Evolutionary conservation across 2,113 vertebrate species (phyloP).

Genomic region (Semicossyphus pulcher): DNA sequence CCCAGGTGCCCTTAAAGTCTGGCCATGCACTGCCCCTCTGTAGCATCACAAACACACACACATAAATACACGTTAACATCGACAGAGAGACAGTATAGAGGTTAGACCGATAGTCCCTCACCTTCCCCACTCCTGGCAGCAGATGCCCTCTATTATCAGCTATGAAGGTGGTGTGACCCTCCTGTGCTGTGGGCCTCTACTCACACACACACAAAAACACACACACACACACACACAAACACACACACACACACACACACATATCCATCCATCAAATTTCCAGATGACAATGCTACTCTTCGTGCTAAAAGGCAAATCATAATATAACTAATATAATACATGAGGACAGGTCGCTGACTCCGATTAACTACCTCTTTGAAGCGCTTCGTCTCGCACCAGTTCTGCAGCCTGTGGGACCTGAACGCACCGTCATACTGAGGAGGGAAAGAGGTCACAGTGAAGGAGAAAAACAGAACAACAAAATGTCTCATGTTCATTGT

Average conservation of each 20-base stretch:
- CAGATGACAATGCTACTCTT: slow-evolving; percentile 1
- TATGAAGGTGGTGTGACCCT: slow-evolving; percentile 75
- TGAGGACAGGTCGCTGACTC: neutral
- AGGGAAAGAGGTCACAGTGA: neutral
- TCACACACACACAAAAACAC: slow-evolving; percentile 11
- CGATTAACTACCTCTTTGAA: slow-evolving; percentile 65
- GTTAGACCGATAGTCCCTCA: slow-evolving; percentile 14
- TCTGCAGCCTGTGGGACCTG: slow-evolving; percentile 75
- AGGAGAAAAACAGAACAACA: neutral
- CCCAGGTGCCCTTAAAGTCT: slow-evolving; percentile 82
- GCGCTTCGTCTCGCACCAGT: slow-evolving; percentile 75
- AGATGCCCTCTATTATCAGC: slow-evolving; percentile 78
- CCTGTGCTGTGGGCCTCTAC: slow-evolving; percentile 68
- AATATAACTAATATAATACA: neutral
- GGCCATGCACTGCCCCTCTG: slow-evolving; percentile 72
- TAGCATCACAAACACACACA: slow-evolving; percentile 9
- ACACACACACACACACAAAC: slow-evolving; percentile 24
- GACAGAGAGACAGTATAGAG: neutral
- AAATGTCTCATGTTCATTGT: neutral
- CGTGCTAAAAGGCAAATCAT: neutral
- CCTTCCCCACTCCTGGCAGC: slow-evolving; percentile 75
- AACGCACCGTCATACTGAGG: slow-evolving; percentile 79
- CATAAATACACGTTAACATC: slow-evolving; percentile 1
- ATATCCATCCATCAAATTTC: neutral
- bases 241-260: slow-evolving; percentile 23